Base-by-base conservation (phyloP, 2,888 invertebrate species). In the Octodonta nipae region DNA sequence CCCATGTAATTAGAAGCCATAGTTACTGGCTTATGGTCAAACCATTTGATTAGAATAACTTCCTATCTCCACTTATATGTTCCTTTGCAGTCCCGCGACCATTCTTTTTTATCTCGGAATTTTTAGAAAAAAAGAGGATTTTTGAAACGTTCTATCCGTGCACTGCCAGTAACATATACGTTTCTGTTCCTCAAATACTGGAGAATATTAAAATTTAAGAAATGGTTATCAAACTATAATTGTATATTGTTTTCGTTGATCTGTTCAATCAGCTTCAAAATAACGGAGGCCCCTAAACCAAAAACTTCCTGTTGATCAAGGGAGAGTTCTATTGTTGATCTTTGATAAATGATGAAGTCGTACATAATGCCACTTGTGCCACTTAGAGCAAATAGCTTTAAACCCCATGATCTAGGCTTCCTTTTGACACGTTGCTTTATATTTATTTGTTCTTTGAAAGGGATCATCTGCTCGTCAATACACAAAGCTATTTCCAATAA, bases 141-240 rank as follows among this genome's bases (percentile, higher is more conserved):
- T 15, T 31, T 26, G 31, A 46, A 44, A n/a, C 45, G 16, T 26
- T 46, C 41, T 10, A 38, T 22, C 34, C 45, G 26, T 11, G 36
- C 33, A 15, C 44, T 46, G 15, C 39, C 14, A 15, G 32, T 10
- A 32, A 12, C 26, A 26, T 32, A 32, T 26, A 32, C 15, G 12
- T 26, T 10, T 26, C 12, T 26, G 2, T 27, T 13, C 26, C 17
- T 11, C 13, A 33, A 13, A 2, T 15, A 30, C 8, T 28, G 14
- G 14, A 16, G 3, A 4, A 29, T 3, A 17, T 17, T 15, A 16
- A 17, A 29, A 16, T 16, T 29, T 4, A n/a, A n/a, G n/a, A n/a
- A n/a, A n/a, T n/a, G n/a, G n/a, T n/a, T n/a, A n/a, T n/a, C n/a
- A n/a, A n/a, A n/a, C n/a, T n/a, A 37, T 11, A 44, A 20, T 32